A percentile compares a stretch with the other conserved stretches of the same genome.
phyloP scores from a whole-genome alignment of 2,797 vertebrate genomes.

The Gila robusta region DNA sequence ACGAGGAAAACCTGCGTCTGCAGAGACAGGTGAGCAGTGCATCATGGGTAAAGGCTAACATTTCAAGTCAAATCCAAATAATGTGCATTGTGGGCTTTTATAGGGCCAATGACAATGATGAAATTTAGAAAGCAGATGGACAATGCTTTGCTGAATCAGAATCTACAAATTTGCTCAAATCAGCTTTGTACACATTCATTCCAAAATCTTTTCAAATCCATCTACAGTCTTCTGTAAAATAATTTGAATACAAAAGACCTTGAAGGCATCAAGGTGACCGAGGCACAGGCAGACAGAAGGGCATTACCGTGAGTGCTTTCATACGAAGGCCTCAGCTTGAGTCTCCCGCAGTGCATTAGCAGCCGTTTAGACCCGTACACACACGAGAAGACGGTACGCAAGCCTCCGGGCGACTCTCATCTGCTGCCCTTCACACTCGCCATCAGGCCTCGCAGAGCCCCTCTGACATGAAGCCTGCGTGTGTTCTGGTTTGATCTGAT shows the following conservation, averaged over 20 bases:
- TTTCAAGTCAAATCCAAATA: not conserved
- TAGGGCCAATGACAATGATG: not conserved
- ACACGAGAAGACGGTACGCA: not conserved
- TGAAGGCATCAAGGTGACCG: not conserved
- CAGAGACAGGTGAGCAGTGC: slow-evolving; percentile 87
- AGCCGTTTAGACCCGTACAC: not conserved
- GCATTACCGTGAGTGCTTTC: not conserved
- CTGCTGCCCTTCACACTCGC: slow-evolving; percentile 3
- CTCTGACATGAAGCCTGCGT: not conserved
- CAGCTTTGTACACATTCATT: not conserved
- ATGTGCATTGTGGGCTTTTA: not conserved
- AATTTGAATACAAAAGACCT: not conserved
- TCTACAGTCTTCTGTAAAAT: not conserved
- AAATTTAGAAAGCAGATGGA: not conserved
- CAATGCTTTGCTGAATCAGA: not conserved
- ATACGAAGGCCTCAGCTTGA: not conserved
- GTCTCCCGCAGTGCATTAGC: not conserved
- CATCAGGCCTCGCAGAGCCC: not conserved
- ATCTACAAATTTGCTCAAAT: not conserved
- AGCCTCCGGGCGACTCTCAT: not conserved
- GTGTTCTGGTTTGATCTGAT: slow-evolving; percentile 23
- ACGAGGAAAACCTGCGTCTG: slow-evolving; percentile 86
- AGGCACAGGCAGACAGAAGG: not conserved
- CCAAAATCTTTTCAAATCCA: not conserved
- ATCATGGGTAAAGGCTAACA: slow-evolving; percentile 23